phyloP scores from a whole-genome alignment of 2,888 invertebrate species.

The Napeogenes inachia region DNA sequence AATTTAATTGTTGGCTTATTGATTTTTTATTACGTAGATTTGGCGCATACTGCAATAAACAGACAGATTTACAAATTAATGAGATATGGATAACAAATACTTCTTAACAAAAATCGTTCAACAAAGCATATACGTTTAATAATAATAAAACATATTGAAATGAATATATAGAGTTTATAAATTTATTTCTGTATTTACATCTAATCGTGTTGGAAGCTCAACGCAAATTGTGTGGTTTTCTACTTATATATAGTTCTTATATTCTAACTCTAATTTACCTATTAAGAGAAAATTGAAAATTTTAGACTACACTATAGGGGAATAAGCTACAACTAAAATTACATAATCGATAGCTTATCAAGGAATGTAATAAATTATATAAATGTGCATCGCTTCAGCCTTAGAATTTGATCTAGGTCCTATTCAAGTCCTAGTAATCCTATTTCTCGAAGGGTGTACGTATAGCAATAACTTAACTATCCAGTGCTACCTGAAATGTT shows the following conservation, averaged over 20 bases:
- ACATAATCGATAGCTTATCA: constrained; percentile 18
- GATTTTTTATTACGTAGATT: constrained; percentile 15
- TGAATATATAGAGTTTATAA: constrained; percentile 22
- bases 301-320: constrained; percentile 13
- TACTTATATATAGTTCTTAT: constrained; percentile 37
- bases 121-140: constrained; percentile 23
- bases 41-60: constrained; percentile 14
- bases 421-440: neutral
- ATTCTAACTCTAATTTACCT: constrained; percentile 38
- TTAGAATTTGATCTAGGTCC: constrained; percentile 3
- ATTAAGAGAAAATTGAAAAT: constrained; percentile 27
- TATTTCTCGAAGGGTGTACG: neutral
- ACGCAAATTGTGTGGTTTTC: constrained; percentile 74
- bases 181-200: constrained; percentile 71
- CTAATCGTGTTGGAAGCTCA: constrained; percentile 79
- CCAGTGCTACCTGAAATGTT: constrained; percentile 21
- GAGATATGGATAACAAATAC: constrained; percentile 19
- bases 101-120: constrained; percentile 15
- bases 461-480: constrained; percentile 4
- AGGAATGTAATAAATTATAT: constrained; percentile 14
- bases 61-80: constrained; percentile 18
- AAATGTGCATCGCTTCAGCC: constrained; percentile 13
- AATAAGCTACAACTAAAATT: constrained; percentile 22
- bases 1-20: constrained; percentile 1
- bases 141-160: constrained; percentile 20